Evolutionary conservation across 2,113 vertebrate genomes (phyloP).

Genomic region (Nothocercus nigrocapillus): DNA sequence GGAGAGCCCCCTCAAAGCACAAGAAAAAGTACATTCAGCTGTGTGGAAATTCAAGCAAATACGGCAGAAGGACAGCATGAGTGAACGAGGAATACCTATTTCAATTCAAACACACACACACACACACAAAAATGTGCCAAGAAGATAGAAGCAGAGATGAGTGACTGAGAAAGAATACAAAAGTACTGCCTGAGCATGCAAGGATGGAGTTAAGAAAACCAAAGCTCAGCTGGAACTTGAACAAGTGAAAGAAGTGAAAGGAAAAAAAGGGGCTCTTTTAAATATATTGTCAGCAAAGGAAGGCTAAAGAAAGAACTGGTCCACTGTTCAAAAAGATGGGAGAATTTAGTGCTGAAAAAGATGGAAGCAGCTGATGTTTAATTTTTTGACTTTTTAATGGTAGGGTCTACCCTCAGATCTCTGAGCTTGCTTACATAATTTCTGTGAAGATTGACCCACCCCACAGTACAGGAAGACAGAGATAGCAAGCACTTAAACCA

Average conservation of each 20-base stretch:
- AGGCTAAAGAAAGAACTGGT: not conserved
- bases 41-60: not conserved
- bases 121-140: not conserved
- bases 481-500: not conserved
- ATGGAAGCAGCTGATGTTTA: not conserved
- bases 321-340: not conserved
- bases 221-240: not conserved
- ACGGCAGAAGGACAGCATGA: not conserved
- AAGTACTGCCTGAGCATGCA: not conserved
- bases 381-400: not conserved
- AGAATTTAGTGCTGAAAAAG: not conserved
- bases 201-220: not conserved
- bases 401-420: not conserved
- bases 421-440: not conserved
- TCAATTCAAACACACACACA: not conserved
- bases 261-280: not conserved
- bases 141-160: not conserved
- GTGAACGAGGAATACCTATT: not conserved
- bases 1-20: not conserved
- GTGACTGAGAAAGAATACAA: not conserved
- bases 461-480: not conserved
- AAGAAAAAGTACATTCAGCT: not conserved
- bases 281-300: not conserved
- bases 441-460: not conserved
- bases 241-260: not conserved